Percentiles rank a stretch among this genome's conserved stretches.
Conservation (phyloP, 2,797 vertebrate genomes). For the Anolis apletophallus region DNA sequence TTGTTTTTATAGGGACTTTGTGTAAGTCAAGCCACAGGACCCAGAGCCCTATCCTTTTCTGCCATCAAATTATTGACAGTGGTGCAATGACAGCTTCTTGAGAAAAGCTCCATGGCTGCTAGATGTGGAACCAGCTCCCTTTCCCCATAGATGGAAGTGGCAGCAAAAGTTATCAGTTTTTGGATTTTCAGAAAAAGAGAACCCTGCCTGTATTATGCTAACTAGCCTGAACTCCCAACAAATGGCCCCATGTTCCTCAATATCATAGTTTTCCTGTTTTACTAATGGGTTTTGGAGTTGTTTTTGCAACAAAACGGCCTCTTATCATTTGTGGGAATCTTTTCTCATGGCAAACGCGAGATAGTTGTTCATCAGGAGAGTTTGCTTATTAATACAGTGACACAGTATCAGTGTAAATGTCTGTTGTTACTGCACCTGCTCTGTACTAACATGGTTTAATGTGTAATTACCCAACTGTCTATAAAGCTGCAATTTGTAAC, state of each 20-base stretch:
- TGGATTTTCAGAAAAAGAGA: no score
- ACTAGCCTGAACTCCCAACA: background rate
- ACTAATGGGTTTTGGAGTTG: background rate
- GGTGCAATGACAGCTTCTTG: no score
- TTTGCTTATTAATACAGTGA: conserved; percentile 6
- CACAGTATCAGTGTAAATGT: conserved; percentile 1
- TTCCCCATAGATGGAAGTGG: no score
- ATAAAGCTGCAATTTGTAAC: conserved; percentile 20
- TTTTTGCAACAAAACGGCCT: background rate
- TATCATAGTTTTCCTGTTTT: background rate
- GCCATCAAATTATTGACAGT: no score
- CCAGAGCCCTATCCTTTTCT: no score
- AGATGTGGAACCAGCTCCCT: no score
- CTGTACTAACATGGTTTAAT: background rate
- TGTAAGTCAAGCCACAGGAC: no score
- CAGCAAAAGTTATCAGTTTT: no score
- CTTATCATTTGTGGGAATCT: background rate
- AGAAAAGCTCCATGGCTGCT: no score
- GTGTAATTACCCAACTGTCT: conserved; percentile 13
- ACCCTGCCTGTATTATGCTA: background rate
- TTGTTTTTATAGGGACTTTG: no score
- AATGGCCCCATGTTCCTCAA: background rate
- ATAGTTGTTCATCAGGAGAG: background rate
- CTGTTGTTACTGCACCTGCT: background rate
- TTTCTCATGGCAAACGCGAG: background rate